phyloP scores from a whole-genome alignment of 2,888 invertebrate genomes.

The Pecten maximus region DNA sequence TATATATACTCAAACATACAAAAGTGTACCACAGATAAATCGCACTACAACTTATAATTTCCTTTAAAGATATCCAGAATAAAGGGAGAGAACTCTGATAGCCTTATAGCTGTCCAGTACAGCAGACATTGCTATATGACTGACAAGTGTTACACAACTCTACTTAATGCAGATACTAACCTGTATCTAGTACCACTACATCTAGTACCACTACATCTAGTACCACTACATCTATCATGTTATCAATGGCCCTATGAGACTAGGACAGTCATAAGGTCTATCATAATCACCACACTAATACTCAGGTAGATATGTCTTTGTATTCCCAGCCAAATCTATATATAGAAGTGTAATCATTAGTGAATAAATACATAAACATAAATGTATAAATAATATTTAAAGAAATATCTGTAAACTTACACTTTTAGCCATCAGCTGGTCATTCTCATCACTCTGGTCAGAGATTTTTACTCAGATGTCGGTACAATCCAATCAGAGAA shows the following conservation, averaged over 20 bases:
- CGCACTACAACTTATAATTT: too few relatives aligned
- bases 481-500: neutral
- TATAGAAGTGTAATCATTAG: neutral
- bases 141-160: neutral
- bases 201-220: too few relatives aligned
- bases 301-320: neutral
- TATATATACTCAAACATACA: too few relatives aligned
- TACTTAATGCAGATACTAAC: neutral
- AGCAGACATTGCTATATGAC: neutral
- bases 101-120: neutral
- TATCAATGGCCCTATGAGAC: neutral
- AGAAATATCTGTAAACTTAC: neutral
- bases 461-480: neutral
- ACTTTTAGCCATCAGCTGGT: neutral
- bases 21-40: too few relatives aligned
- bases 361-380: neutral
- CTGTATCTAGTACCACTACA: too few relatives aligned
- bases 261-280: neutral
- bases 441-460: neutral
- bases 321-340: neutral
- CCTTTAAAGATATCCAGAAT: too few relatives aligned
- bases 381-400: neutral
- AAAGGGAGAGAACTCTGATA: neutral
- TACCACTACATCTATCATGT: neutral
- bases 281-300: neutral